Conservation (phyloP, 2,797 vertebrate genomes). For the Sciaenops ocellatus region DNA sequence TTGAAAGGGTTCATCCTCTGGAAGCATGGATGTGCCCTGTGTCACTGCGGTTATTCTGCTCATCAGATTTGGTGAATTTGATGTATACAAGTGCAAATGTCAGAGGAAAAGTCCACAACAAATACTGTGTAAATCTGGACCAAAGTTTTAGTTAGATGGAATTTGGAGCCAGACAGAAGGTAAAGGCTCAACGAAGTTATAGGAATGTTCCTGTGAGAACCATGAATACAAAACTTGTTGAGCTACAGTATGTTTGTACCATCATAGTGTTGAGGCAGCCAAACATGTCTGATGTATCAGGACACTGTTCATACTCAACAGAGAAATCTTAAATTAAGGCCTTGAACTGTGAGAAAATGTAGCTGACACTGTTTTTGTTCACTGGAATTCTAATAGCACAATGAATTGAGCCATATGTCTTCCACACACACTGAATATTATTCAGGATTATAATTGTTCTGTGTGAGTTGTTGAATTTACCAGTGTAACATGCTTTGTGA, state of each 20-base stretch:
- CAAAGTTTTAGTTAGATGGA: no score
- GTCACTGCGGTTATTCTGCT: no score
- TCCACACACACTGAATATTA: no score
- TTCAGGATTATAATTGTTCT: no score
- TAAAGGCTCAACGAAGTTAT: neutral
- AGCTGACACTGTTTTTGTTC: neutral
- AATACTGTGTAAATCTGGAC: no score
- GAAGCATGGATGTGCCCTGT: no score
- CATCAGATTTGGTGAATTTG: no score
- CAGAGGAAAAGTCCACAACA: no score
- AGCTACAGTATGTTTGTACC: neutral
- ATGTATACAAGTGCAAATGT: no score
- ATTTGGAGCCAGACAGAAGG: no score
- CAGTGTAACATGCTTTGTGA: conserved; percentile 15
- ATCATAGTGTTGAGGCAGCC: neutral
- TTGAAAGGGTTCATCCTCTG: no score
- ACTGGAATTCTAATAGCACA: neutral
- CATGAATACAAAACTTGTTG: neutral
- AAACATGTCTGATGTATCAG: neutral
- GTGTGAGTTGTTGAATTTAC: conserved; percentile 26
- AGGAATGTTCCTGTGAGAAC: neutral
- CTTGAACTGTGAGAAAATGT: neutral
- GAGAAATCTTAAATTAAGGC: neutral
- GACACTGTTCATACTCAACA: neutral
- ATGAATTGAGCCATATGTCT: no score